These are phyloP conservation scores for Pomatostomus ruficeps DNA, from an alignment of 2,113 vertebrate genomes.

Conservation along the genomic window DNA sequence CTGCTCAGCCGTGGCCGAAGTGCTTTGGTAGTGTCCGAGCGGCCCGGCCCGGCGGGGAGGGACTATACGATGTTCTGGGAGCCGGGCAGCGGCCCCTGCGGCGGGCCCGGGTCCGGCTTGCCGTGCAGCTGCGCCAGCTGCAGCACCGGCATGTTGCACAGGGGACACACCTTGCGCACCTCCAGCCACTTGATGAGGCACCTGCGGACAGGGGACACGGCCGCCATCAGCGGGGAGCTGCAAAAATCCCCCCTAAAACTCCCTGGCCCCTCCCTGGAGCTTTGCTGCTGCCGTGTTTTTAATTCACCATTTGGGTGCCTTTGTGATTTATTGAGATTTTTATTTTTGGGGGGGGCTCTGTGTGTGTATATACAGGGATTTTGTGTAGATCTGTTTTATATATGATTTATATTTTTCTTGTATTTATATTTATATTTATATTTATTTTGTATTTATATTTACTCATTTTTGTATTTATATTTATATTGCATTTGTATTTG, in stretches of 20 bases:
- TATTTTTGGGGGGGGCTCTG: too few species aligned
- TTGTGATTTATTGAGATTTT: not conserved
- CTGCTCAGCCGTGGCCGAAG: not conserved
- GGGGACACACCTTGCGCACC: conserved; percentile 95
- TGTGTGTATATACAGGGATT: not conserved
- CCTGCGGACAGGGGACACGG: conserved; percentile 65
- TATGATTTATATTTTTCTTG: too few species aligned
- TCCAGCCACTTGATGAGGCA: conserved; percentile 99
- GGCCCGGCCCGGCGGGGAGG: not conserved
- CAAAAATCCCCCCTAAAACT: not conserved
- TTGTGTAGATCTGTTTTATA: not conserved
- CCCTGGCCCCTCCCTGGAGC: fast-evolving
- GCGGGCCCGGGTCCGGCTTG: conserved; percentile 75
- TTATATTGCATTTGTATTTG: too few species aligned
- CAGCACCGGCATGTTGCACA: conserved; percentile 97
- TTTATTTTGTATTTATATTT: too few species aligned
- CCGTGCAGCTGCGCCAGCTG: conserved; percentile 92
- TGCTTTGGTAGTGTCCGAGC: conserved; percentile 83
- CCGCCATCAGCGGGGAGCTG: not conserved
- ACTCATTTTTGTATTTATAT: too few species aligned
- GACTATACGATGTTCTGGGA: conserved; percentile 89
- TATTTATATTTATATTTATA: not conserved
- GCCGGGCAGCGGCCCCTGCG: conserved; percentile 85
- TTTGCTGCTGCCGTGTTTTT: not conserved
- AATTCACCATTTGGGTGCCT: not conserved